Percentiles rank a stretch among this genome's conserved stretches.
phyloP scores from a whole-genome alignment of 1,140 invertebrate genomes.

The Trinorchestia longiramus region DNA sequence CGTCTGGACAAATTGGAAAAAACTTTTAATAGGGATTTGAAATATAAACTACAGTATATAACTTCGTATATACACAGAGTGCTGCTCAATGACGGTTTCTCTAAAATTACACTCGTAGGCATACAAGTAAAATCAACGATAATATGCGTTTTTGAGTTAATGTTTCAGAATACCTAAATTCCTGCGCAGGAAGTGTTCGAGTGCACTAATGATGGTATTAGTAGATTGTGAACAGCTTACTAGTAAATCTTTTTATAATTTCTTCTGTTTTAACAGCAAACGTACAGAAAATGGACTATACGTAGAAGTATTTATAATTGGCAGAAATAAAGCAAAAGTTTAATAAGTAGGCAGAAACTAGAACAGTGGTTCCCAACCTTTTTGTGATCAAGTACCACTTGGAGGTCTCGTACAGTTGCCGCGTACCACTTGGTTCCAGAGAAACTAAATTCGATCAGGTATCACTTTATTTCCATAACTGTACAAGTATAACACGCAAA shows the following conservation, averaged over 20 bases:
- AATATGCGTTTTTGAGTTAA: neutral
- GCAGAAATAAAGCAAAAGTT: neutral
- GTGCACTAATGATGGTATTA: neutral
- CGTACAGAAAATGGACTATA: neutral
- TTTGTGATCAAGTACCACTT: neutral
- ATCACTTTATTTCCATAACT: too few relatives aligned
- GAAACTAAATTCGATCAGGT: neutral
- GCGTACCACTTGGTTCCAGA: neutral
- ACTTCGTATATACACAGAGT: neutral
- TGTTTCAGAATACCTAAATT: neutral
- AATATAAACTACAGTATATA: neutral
- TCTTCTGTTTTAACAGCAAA: neutral
- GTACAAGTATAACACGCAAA: too few relatives aligned
- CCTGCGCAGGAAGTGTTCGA: neutral
- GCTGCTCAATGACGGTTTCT: neutral
- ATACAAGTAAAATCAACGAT: neutral
- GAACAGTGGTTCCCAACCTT: neutral
- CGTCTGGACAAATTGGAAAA: neutral
- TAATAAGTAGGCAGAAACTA: neutral
- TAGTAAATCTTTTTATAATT: neutral
- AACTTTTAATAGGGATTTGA: neutral
- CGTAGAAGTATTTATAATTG: neutral
- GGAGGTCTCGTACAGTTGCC: too few relatives aligned
- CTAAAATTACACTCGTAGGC: neutral
- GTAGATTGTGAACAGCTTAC: neutral